Percentiles rank a stretch among this genome's conserved stretches.
Evolutionary conservation across 2,888 invertebrate species (phyloP).

Genomic region (Polymixis flavicincta): DNA sequence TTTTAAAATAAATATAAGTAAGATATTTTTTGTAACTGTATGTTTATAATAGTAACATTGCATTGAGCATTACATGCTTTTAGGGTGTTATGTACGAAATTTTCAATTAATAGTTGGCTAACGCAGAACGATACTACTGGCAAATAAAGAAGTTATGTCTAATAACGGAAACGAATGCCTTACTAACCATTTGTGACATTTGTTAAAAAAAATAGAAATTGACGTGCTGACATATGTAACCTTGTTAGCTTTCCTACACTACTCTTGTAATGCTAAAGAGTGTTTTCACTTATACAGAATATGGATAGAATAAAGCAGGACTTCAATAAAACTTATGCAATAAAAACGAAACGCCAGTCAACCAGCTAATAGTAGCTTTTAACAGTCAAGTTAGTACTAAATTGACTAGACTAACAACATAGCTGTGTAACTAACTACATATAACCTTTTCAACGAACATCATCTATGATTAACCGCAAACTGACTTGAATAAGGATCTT

Average conservation of each 20-base stretch:
- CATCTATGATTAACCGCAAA: conserved; percentile 44
- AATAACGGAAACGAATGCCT: background rate
- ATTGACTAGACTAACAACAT: background rate
- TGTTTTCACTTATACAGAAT: background rate
- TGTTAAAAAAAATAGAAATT: no score
- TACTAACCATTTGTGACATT: background rate
- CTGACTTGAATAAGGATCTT: conserved; percentile 49
- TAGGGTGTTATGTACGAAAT: no score
- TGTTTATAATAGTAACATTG: no score
- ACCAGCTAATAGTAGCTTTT: background rate
- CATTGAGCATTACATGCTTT: no score
- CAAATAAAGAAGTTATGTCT: background rate
- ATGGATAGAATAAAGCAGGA: background rate
- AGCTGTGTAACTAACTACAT: conserved; percentile 12
- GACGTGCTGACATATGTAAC: no score
- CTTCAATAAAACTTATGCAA: background rate
- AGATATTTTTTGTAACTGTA: no score
- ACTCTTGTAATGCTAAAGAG: background rate
- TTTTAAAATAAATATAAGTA: no score
- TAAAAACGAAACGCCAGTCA: conserved; percentile 11
- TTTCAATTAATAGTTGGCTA: background rate
- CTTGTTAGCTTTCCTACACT: background rate
- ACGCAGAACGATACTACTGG: no score
- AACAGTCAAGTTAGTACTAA: conserved; percentile 24
- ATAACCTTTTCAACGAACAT: conserved; percentile 28